phyloP scores from a whole-genome alignment of 2,888 invertebrate genomes.

The Mongoloraphidia duomilia region DNA sequence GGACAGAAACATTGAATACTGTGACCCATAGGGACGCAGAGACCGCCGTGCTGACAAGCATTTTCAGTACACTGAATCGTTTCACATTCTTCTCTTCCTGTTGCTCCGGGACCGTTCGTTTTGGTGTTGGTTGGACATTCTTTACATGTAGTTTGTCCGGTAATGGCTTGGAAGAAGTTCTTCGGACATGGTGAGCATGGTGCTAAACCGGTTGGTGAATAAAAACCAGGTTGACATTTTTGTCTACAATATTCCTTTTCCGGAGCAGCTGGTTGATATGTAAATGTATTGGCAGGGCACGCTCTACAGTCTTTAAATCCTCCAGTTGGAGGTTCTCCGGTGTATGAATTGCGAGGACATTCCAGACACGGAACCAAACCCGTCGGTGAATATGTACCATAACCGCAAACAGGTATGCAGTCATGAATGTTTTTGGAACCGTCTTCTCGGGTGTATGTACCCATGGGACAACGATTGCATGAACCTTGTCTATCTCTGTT shows the following conservation, averaged over 20 bases:
- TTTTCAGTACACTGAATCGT: constrained; percentile 76
- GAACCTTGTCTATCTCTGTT: constrained; percentile 80
- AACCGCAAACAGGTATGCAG: constrained; percentile 89
- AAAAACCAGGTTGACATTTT: constrained; percentile 80
- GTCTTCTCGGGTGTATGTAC: constrained; percentile 83
- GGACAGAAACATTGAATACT: constrained; percentile 86
- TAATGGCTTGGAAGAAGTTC: constrained; percentile 78
- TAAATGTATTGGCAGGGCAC: constrained; percentile 78
- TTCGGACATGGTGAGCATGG: constrained; percentile 87
- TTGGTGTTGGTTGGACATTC: constrained; percentile 87
- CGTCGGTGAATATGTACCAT: constrained; percentile 89
- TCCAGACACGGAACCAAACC: constrained; percentile 87
- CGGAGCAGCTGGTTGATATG: constrained; percentile 82
- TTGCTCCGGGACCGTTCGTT: constrained; percentile 66
- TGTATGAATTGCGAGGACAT: constrained; percentile 85
- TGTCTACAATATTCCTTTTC: constrained; percentile 69
- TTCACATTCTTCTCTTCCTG: constrained; percentile 73
- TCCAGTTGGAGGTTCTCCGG: constrained; percentile 72
- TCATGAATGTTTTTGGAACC: constrained; percentile 76
- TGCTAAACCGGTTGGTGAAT: constrained; percentile 84
- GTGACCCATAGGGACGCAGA: constrained; percentile 78
- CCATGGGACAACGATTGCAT: constrained; percentile 81
- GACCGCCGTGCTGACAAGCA: constrained; percentile 80
- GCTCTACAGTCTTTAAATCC: constrained; percentile 90
- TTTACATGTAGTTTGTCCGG: constrained; percentile 72